Conservation (phyloP, 2,797 vertebrate genomes). For the Cossypha polioptera region DNA sequence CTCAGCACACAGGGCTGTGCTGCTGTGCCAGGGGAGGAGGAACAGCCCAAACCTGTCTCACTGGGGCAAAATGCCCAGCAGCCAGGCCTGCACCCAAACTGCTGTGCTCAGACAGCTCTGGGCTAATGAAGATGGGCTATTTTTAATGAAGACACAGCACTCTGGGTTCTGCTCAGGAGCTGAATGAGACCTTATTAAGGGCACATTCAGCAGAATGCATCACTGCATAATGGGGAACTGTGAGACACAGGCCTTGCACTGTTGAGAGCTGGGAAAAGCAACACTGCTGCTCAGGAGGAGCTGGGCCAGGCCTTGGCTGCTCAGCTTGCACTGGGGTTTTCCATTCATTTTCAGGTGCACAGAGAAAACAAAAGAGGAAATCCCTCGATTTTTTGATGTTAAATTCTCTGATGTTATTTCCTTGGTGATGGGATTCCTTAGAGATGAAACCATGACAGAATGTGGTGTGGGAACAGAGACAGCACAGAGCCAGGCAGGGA, state of each 20-base stretch:
- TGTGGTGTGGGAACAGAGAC: background rate
- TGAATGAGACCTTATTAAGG: constrained; percentile 18
- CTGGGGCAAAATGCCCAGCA: background rate
- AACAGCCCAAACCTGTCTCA: background rate
- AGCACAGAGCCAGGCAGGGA: background rate
- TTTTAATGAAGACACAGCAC: background rate
- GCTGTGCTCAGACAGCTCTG: background rate
- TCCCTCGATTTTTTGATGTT: background rate
- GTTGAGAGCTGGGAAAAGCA: background rate
- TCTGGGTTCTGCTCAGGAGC: background rate
- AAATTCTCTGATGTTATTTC: constrained; percentile 1
- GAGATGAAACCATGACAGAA: background rate
- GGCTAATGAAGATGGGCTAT: background rate
- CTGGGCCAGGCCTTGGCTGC: background rate
- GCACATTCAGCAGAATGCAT: constrained; percentile 3
- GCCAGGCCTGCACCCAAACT: background rate
- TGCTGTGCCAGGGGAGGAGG: background rate
- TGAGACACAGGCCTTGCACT: background rate
- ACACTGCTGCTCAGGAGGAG: background rate
- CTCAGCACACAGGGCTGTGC: background rate
- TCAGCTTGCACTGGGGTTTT: background rate
- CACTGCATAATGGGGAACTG: constrained; percentile 7
- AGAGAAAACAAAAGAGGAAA: constrained; percentile 28
- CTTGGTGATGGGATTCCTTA: constrained; percentile 40
- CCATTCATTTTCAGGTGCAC: constrained; percentile 9